A percentile compares a stretch with the other conserved stretches of the same genome.
These are phyloP conservation scores for Ferrisia virgata DNA, from an alignment of 2,888 invertebrate genomes.

Conservation along the genomic window DNA sequence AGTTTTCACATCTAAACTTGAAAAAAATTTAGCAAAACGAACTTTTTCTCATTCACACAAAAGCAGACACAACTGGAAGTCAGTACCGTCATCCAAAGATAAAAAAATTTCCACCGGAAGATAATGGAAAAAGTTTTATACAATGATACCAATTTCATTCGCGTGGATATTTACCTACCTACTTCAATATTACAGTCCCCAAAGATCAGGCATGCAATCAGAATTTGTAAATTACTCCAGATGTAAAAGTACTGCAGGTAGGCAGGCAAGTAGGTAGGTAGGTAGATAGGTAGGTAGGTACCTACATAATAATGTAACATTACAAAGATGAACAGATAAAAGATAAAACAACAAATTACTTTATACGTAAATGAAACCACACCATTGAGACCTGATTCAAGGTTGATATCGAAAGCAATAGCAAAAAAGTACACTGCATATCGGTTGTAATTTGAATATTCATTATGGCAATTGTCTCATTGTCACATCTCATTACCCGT, in stretches of 20 bases:
- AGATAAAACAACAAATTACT: neutral
- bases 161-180: too few species aligned
- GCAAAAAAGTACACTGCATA: neutral
- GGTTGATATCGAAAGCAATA: neutral
- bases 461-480: neutral
- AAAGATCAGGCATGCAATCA: neutral
- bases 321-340: neutral
- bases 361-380: neutral
- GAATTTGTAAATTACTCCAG: neutral
- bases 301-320: too few species aligned
- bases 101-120: neutral
- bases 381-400: neutral
- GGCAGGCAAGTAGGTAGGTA: too few species aligned
- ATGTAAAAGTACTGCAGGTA: neutral
- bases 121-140: neutral
- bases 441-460: neutral
- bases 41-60: neutral
- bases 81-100: neutral
- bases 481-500: conserved; percentile 8
- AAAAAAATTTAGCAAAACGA: neutral
- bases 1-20: too few species aligned
- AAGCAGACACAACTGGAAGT: neutral
- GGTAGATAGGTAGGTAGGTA: too few species aligned
- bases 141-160: neutral
- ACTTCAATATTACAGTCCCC: neutral